Evolutionary conservation across 1,140 invertebrate species (phyloP).

Genomic region (Bombus superbus): DNA sequence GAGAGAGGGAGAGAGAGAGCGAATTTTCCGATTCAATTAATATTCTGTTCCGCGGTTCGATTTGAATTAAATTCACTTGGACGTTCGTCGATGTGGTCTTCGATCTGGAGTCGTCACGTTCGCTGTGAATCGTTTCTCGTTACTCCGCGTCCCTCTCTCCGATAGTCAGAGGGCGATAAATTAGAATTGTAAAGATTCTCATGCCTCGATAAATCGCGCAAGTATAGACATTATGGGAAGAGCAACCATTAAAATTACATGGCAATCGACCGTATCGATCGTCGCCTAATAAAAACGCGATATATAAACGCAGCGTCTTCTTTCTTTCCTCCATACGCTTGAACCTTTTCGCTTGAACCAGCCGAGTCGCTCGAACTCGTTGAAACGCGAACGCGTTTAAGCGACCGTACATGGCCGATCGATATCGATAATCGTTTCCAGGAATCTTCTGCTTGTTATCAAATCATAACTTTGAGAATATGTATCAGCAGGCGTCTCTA

Average conservation of each 20-base stretch:
- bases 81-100: conserved; percentile 44
- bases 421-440: too few species aligned
- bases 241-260: background rate
- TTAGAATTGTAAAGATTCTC: conserved; percentile 42
- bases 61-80: conserved; percentile 64
- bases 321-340: background rate
- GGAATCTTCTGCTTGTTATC: too few species aligned
- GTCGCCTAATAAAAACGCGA: background rate
- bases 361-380: too few species aligned
- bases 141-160: background rate
- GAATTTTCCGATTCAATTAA: conserved; percentile 59
- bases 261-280: background rate
- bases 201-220: conserved; percentile 5
- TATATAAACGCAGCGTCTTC: background rate
- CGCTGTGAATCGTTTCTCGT: conserved; percentile 35
- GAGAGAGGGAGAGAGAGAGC: background rate
- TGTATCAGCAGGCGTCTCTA: too few species aligned
- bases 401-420: too few species aligned
- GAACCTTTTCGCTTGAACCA: too few species aligned
- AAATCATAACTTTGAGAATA: too few species aligned
- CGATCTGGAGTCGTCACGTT: conserved; percentile 47
- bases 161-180: conserved; percentile 1
- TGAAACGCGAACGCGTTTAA: too few species aligned
- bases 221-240: background rate
- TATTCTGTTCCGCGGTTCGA: conserved; percentile 55